Percentiles rank a stretch among this genome's conserved stretches.
These are phyloP conservation scores for Apodemia zela DNA, from an alignment of 2,888 invertebrate genomes.

Conservation along the genomic window DNA sequence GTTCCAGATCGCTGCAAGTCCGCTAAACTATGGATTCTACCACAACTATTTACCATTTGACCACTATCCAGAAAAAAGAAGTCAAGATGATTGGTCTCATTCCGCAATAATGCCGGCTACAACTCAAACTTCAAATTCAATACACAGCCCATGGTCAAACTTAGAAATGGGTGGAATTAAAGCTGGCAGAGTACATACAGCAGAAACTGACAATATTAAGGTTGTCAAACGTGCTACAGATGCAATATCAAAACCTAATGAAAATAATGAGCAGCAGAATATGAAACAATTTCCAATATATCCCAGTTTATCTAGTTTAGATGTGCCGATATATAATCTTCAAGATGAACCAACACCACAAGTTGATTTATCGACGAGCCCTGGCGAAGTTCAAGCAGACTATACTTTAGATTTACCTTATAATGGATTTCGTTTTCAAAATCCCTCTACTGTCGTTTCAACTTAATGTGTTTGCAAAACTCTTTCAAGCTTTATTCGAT, in stretches of 20 bases:
- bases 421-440: slow-evolving; percentile 74
- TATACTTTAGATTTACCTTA: slow-evolving; percentile 70
- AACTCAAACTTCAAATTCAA: slow-evolving; percentile 38
- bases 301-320: slow-evolving; percentile 39
- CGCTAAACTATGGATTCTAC: slow-evolving; percentile 88
- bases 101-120: slow-evolving; percentile 55
- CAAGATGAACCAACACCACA: slow-evolving; percentile 53
- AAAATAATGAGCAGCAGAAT: slow-evolving; percentile 34
- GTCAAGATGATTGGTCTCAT: slow-evolving; percentile 54
- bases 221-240: slow-evolving; percentile 32
- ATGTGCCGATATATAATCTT: slow-evolving; percentile 44
- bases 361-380: slow-evolving; percentile 58
- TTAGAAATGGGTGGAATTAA: slow-evolving; percentile 43
- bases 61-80: slow-evolving; percentile 63
- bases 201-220: slow-evolving; percentile 31
- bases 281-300: slow-evolving; percentile 57
- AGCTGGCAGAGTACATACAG: slow-evolving; percentile 52
- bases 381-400: slow-evolving; percentile 72
- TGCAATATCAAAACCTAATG: background rate
- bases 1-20: slow-evolving; percentile 84
- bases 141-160: slow-evolving; percentile 41
- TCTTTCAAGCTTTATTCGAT: slow-evolving; percentile 53
- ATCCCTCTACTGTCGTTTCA: slow-evolving; percentile 74
- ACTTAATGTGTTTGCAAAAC: slow-evolving; percentile 59
- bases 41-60: slow-evolving; percentile 76